Evolutionary conservation across 2,888 invertebrate species (phyloP), one percentile per base, ranked within the genome.

Genomic region (Drosophila pegasa): DNA sequence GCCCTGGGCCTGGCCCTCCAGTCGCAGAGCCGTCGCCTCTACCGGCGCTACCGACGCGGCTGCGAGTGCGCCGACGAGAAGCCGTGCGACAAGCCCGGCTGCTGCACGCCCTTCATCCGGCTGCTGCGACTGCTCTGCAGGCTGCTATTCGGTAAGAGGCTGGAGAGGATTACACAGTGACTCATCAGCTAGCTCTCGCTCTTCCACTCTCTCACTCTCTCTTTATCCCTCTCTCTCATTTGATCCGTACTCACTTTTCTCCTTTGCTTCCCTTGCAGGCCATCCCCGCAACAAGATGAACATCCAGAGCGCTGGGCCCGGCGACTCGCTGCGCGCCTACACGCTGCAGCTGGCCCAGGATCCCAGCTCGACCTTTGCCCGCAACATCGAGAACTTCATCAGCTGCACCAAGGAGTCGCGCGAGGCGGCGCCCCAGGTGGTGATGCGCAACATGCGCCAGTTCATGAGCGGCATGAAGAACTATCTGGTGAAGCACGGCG

Each of bases 391-490:
- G 92, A 97, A 98, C 93, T 98, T 98, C 91, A 97, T 98, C 71
- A 95, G 97, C 54, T 98, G 98, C 92, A 98, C 98, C 9, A 94
- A 95, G 80, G 98, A 98, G 89, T 97, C 97, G 14, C 95, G 96
- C 75, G 98, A 98, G 90, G 95, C 95, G 29, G 96, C 96, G 87
- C 98, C 98, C 0, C 96, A 96, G 92, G 94, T 97, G 62, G 96
- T 96, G 73, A 97, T 97, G 97, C 94, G 97, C 67, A 97, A 97
- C 89, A 97, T 98, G 94, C 94, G 98, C 1, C 98, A 98, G 92
- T 99, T 99, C 91, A 98, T 99, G 97, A 98, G 97, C 16, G 99
- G 98, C 60, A 98, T 99, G 96, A 99, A 99, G 92, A 99, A 99
- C 92, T 99, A 98, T 92, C 93, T 99, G 67, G 97, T 98, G 33